These are phyloP conservation scores for human (Homo sapiens) DNA, from an alignment of 2,113 vertebrate genomes.

Conservation along the genomic window DNA sequence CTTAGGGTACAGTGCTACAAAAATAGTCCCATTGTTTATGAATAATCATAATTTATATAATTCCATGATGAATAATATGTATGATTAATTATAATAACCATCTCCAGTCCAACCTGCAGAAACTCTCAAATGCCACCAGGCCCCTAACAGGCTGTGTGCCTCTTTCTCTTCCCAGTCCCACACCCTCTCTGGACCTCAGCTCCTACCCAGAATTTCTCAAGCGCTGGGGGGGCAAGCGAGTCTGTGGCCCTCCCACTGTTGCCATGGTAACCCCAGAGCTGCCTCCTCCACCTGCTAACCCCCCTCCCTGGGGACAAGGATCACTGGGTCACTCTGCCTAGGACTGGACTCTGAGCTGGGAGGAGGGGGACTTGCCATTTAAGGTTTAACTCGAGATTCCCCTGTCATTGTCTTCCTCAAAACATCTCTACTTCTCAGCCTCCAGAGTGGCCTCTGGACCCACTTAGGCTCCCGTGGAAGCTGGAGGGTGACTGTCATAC, in stretches of 20 bases:
- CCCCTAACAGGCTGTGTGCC: not conserved
- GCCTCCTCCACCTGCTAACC: not conserved
- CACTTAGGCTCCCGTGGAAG: not conserved
- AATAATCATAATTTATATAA: not conserved
- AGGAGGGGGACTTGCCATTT: not conserved
- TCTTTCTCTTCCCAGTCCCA: not conserved
- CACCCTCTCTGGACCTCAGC: not conserved
- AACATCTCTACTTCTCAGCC: not conserved
- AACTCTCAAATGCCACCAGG: not conserved
- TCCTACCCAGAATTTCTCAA: not conserved
- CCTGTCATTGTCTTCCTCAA: not conserved
- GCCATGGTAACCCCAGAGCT: constrained; percentile 12
- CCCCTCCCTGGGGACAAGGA: constrained; percentile 23
- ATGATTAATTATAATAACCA: not conserved
- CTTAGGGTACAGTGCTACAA: not conserved
- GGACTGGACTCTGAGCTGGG: constrained; percentile 46
- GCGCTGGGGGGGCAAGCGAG: not conserved
- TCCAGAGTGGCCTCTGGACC: not conserved
- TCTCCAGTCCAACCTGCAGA: not conserved
- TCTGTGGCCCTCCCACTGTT: not conserved
- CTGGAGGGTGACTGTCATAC: not conserved
- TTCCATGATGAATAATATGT: not conserved
- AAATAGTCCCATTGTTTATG: not conserved
- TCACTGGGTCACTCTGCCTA: constrained; percentile 27
- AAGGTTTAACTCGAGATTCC: constrained; percentile 55